Evolutionary conservation across 2,888 invertebrate species (phyloP).

Genomic region (Maniola hyperantus): DNA sequence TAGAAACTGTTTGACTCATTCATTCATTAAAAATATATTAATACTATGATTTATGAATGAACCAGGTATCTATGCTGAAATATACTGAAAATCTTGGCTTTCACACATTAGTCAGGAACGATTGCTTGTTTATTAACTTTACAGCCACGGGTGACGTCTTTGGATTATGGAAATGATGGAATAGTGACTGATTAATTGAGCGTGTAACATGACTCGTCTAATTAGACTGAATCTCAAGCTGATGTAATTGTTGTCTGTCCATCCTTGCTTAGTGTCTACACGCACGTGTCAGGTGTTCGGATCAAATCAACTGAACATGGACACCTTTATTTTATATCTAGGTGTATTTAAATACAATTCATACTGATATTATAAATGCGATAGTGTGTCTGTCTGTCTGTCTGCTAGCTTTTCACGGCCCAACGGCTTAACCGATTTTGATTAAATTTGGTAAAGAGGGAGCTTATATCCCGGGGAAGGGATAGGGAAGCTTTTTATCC

Average conservation of each 20-base stretch:
- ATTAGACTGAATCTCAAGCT: slow-evolving; percentile 54
- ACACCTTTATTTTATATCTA: neutral
- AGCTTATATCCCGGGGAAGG: too few species aligned
- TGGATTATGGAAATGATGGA: slow-evolving; percentile 22
- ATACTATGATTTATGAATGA: too few species aligned
- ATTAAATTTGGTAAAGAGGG: too few species aligned
- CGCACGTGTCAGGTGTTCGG: neutral
- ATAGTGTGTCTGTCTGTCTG: too few species aligned
- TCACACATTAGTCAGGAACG: neutral
- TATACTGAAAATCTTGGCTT: neutral
- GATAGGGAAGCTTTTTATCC: too few species aligned
- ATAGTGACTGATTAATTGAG: slow-evolving; percentile 59
- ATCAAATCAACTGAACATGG: neutral
- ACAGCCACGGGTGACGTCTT: slow-evolving; percentile 1
- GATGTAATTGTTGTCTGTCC: slow-evolving; percentile 29
- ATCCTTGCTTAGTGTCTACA: slow-evolving; percentile 9
- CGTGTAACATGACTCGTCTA: slow-evolving; percentile 63
- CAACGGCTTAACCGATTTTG: too few species aligned
- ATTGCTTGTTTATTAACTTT: neutral
- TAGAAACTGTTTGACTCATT: neutral
- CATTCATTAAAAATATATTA: neutral
- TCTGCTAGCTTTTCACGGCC: too few species aligned
- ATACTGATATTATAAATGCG: too few species aligned
- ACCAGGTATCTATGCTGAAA: too few species aligned
- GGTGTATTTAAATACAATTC: neutral